Evolutionary conservation across 2,113 vertebrate genomes (phyloP), one percentile per base, ranked within the genome.

Genomic region (Lepus timidus): DNA sequence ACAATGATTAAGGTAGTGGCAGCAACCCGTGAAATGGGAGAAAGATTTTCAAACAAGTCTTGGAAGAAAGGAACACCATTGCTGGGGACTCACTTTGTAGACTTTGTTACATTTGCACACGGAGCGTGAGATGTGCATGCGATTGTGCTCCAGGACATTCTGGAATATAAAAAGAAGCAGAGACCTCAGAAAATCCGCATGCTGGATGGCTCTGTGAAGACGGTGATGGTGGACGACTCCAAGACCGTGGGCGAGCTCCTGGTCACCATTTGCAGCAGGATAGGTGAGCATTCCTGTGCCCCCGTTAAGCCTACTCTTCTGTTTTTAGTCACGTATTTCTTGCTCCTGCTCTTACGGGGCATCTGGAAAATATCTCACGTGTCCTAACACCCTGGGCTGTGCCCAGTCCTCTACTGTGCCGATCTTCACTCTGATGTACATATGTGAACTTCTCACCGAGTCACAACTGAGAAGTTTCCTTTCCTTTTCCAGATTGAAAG

Each of bases 141-240:
- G 17, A 91, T 98, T 96, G 9, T 81, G 82, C 87, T 84, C 52
- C 97, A 99, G 99, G 99, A 99, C 96, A 97, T 99, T 88, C 88
- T 99, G 98, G 99, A 99, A 96, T 99, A 99, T 97, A 99, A 99
- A 98, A 99, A 99, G 98, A 99, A 99, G 87, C 99, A 99, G 94
- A 98, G 99, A 95, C 99, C 99, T 3, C 99, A 99, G 97, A 99
- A 99, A 98, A 99, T 99, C 93, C 99, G 99, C 80, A 99, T 99
- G 99, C 97, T 99, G 96, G 99, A 99, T 86, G 99, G 99, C 1
- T 98, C 99, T 0, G 98, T 99, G 83, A 99, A 99, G 98, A 99
- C 99, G 4, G 99, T 99, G 88, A 99, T 99, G 99, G 99, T 99
- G 97, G 99, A 99, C 20, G 99, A 99, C 97, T 99, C 99, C 2